Evolutionary conservation across 1,140 invertebrate species (phyloP), one percentile per base, ranked within the genome.

Genomic region (Polypedilum vanderplanki): DNA sequence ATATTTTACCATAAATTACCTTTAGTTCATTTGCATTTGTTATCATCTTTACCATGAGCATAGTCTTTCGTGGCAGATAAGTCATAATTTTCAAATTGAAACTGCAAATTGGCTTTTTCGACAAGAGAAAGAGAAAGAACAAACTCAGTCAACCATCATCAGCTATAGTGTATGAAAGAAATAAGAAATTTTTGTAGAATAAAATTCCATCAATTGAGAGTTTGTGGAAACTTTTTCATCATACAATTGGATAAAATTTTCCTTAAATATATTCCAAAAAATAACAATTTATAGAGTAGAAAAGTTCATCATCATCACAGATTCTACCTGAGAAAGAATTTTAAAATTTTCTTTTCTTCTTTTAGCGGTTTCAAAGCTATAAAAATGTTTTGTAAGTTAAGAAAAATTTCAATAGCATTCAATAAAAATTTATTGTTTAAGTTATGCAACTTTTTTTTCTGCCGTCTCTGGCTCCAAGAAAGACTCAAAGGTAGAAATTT

Each of bases 391-490:
- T 33, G 46, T n/a, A 57, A 33, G n/a, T n/a, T 46, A 57, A 15
- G 15, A 57, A 18, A 18, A 70, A 22, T 18, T 70, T 70, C 65
- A 70, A 70, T 70, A 18, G 65, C 17, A 70, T 70, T 70, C 65
- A 70, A 70, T 70, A 70, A 70, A 70, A 70, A 70, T 70, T 70
- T 70, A 70, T 70, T 70, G 10, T 18, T 70, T 18, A 70, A 70
- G 65, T 70, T 70, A 70, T 70, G 65, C 20, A 70, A 70, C 65
- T 20, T 57, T 57, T 57, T 57, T 57, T 57, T 15, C 8, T 57
- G 10, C 46, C 24, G n/a, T 57, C n/a, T 57, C 15, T 15, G 41
- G n/a, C 12, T 57, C 15, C 10, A 57, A 57, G n/a, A 3, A 57
- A 57, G 46, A n/a, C n/a, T 57, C 9, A 57, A 57, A 15, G 46